Evolutionary conservation across 2,888 invertebrate species (phyloP).

Genomic region (Endotricha flammealis): DNA sequence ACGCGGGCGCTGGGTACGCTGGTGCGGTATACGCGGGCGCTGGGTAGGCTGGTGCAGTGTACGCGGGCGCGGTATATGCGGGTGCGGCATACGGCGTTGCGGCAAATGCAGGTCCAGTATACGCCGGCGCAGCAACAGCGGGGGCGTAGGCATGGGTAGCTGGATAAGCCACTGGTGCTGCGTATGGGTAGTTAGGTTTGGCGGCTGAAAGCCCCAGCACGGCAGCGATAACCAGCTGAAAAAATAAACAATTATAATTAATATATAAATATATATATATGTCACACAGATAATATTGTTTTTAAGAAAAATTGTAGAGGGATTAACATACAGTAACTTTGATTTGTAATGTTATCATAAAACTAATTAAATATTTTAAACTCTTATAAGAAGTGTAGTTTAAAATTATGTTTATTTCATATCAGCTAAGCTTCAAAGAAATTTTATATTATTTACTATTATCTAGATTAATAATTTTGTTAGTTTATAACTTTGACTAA

Average conservation of each 20-base stretch:
- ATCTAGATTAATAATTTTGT: too few species aligned
- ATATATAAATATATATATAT: too few species aligned
- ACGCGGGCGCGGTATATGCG: slow-evolving; percentile 7
- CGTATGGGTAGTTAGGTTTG: slow-evolving; percentile 5
- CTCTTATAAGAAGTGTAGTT: too few species aligned
- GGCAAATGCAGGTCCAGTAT: slow-evolving; percentile 9
- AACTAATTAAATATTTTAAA: too few species aligned
- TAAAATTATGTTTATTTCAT: too few species aligned
- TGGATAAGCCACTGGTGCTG: slow-evolving; percentile 4
- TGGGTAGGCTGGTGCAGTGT: slow-evolving; percentile 15
- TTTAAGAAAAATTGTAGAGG: too few species aligned
- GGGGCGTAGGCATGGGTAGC: slow-evolving; percentile 1
- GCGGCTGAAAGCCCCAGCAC: slow-evolving; percentile 12
- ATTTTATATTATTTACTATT: too few species aligned
- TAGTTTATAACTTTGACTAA: too few species aligned
- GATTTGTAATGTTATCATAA: too few species aligned
- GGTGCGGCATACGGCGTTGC: slow-evolving; percentile 12
- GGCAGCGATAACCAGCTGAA: slow-evolving; percentile 8
- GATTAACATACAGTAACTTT: too few species aligned
- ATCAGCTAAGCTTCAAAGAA: too few species aligned
- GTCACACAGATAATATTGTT: too few species aligned
- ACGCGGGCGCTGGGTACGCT: neutral
- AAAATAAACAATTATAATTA: neutral
- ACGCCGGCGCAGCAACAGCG: neutral
- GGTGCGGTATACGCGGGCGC: slow-evolving; percentile 8